Evolutionary conservation across 1,140 invertebrate species (phyloP).

Genomic region (Zelostemma sp.): DNA sequence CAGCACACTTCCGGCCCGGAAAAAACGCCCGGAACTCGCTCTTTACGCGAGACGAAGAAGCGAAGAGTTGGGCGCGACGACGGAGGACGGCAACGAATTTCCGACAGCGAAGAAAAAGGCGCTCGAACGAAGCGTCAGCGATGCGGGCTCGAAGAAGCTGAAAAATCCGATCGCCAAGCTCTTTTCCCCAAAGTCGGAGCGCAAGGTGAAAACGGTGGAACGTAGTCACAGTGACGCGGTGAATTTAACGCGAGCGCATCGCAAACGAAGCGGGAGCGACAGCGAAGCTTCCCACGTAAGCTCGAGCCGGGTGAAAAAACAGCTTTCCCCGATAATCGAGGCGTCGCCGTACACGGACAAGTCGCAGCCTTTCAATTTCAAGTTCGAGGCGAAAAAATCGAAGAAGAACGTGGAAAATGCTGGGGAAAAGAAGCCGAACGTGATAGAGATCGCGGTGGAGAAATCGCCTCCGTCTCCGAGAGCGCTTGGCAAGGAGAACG

Average conservation of each 20-base stretch:
- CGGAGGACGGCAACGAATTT: constrained; percentile 53
- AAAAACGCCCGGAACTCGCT: constrained; percentile 67
- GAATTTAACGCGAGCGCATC: constrained; percentile 49
- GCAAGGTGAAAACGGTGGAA: constrained; percentile 54
- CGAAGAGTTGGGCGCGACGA: constrained; percentile 58
- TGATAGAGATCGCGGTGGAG: constrained; percentile 21
- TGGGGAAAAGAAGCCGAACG: constrained; percentile 11
- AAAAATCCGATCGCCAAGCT: constrained; percentile 57
- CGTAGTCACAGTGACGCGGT: constrained; percentile 67
- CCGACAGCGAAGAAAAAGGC: constrained; percentile 61
- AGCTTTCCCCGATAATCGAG: constrained; percentile 84
- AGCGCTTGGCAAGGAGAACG: constrained; percentile 29
- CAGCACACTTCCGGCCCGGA: constrained; percentile 74
- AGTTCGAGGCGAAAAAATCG: constrained; percentile 52
- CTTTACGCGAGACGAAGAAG: constrained; percentile 56
- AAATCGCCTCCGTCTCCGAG: constrained; percentile 27
- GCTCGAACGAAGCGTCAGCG: constrained; percentile 76
- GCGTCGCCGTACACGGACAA: constrained; percentile 70
- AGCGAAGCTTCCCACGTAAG: constrained; percentile 59
- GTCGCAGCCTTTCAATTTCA: constrained; percentile 77
- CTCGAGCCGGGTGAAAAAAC: constrained; percentile 69
- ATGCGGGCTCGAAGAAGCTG: constrained; percentile 72
- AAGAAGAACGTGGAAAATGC: constrained; percentile 45
- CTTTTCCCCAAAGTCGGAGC: constrained; percentile 61
- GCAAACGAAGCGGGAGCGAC: constrained; percentile 63